Conservation (phyloP, 2,113 vertebrate species). For the Microcebus griseorufus region DNA sequence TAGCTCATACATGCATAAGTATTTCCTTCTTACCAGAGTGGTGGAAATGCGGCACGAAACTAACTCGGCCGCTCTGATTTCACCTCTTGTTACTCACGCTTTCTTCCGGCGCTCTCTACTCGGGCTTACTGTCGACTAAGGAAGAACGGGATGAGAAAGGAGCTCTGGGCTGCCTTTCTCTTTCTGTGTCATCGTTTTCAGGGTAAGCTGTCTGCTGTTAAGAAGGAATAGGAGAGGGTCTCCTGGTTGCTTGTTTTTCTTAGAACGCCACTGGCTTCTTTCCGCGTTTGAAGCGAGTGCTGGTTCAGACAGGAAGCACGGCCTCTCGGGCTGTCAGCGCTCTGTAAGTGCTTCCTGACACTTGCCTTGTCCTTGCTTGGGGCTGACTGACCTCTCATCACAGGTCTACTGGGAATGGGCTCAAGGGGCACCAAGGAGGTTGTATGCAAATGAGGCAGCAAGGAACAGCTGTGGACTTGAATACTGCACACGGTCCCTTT, state of each 20-base stretch:
- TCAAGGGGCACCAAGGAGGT: neutral
- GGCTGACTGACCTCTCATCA: neutral
- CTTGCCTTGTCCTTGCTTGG: neutral
- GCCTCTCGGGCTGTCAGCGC: neutral
- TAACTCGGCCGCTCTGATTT: neutral
- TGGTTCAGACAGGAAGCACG: neutral
- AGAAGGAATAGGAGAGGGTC: neutral
- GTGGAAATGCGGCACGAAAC: neutral
- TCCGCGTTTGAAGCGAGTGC: neutral
- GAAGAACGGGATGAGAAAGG: neutral
- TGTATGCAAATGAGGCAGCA: neutral
- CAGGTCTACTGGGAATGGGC: neutral
- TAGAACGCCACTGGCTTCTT: neutral
- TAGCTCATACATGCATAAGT: neutral
- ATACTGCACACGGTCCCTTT: neutral
- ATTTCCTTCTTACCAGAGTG: neutral
- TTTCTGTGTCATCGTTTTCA: neutral
- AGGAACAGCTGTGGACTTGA: neutral
- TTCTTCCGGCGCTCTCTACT: neutral
- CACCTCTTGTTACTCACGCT: neutral
- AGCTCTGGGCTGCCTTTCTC: neutral
- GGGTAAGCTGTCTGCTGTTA: neutral
- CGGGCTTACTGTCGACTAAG: neutral
- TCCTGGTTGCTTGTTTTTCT: neutral
- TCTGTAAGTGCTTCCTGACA: neutral